Percentiles rank a stretch among this genome's conserved stretches.
Evolutionary conservation across 2,113 vertebrate species (phyloP).

Genomic region (Pycnonotus jocosus): DNA sequence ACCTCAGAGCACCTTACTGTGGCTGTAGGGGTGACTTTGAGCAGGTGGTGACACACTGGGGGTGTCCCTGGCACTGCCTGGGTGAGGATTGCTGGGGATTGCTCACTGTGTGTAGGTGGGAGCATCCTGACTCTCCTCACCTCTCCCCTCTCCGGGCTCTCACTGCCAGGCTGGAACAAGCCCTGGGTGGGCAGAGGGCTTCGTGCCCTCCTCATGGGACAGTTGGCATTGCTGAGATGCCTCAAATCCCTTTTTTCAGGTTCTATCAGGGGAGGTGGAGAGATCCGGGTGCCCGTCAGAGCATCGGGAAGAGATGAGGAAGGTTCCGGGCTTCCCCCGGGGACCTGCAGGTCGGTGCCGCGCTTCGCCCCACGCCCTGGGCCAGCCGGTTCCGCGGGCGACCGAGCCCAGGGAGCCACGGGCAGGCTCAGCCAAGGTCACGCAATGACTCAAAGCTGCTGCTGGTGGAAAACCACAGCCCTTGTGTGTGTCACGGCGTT

Average conservation of each 20-base stretch:
- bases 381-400: background rate
- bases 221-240: background rate
- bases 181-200: background rate
- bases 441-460: background rate
- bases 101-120: background rate
- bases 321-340: background rate
- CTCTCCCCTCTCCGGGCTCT: background rate
- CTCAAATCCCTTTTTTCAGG: background rate
- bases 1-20: background rate
- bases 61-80: background rate
- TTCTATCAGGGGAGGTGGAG: background rate
- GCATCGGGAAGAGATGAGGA: background rate
- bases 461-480: background rate
- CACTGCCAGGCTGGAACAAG: background rate
- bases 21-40: background rate
- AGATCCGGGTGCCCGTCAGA: accelerated
- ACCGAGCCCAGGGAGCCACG: background rate
- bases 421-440: constrained; percentile 11
- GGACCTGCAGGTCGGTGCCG: background rate
- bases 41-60: accelerated
- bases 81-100: background rate
- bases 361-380: background rate
- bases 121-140: background rate
- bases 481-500: background rate
- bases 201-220: background rate